phyloP scores from a whole-genome alignment of 2,113 vertebrate species.

The Pycnonotus jocosus region DNA sequence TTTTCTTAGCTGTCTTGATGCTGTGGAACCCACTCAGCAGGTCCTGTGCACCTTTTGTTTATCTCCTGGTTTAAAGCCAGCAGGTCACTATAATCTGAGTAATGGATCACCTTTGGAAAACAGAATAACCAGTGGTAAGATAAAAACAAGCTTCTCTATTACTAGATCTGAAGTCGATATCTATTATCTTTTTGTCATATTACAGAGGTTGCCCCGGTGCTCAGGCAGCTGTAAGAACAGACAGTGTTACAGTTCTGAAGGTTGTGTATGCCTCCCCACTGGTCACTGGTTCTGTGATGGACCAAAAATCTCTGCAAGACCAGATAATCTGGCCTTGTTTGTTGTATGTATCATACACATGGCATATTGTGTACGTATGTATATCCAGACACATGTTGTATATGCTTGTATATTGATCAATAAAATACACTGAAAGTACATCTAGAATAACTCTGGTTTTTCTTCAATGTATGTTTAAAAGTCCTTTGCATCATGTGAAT shows the following conservation, averaged over 20 bases:
- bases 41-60: not conserved
- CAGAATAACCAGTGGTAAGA: not conserved
- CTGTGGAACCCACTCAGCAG: not conserved
- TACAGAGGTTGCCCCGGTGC: not conserved
- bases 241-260: not conserved
- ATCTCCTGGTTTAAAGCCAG: not conserved
- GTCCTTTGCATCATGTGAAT: not conserved
- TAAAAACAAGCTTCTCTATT: not conserved
- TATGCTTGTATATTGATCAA: slow-evolving; percentile 12
- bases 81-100: not conserved
- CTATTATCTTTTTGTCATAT: not conserved
- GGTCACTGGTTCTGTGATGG: not conserved
- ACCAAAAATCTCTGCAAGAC: not conserved
- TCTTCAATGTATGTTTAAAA: not conserved
- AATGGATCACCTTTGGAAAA: not conserved
- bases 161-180: not conserved
- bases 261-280: not conserved
- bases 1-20: not conserved
- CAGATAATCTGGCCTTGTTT: not conserved
- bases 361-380: not conserved
- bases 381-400: not conserved
- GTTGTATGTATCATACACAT: not conserved
- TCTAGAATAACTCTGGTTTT: not conserved
- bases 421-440: slow-evolving; percentile 7
- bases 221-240: not conserved